A percentile compares a stretch with the other conserved stretches of the same genome.
Evolutionary conservation across 1,140 invertebrate species (phyloP).

Genomic region (Elysia chlorotica): DNA sequence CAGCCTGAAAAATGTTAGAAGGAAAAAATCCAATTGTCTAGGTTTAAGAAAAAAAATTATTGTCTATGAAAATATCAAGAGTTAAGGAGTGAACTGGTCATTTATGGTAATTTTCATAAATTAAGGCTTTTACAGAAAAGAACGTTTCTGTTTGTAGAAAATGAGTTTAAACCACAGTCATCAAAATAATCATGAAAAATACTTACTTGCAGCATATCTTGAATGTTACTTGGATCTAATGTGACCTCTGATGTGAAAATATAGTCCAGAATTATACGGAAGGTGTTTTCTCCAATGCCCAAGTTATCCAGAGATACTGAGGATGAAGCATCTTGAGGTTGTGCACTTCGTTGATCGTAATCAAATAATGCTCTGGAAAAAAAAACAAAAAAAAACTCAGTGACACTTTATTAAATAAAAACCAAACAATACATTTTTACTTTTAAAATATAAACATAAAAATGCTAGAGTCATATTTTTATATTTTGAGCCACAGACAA

Average conservation of each 20-base stretch:
- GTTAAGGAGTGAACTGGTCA: too few species aligned
- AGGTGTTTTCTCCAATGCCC: slow-evolving; percentile 37
- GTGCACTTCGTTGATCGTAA: slow-evolving; percentile 29
- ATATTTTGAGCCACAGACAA: too few species aligned
- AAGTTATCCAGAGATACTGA: slow-evolving; percentile 24
- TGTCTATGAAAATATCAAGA: too few species aligned
- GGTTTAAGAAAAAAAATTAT: too few species aligned
- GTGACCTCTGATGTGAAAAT: slow-evolving; percentile 53
- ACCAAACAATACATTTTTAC: background rate
- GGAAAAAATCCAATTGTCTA: background rate
- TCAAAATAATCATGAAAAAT: slow-evolving; percentile 38
- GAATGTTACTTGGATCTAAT: slow-evolving; percentile 49
- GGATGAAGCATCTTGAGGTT: background rate
- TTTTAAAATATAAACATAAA: too few species aligned
- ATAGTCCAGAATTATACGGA: slow-evolving; percentile 49
- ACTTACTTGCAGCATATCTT: slow-evolving; percentile 41
- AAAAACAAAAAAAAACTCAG: background rate
- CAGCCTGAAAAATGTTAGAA: slow-evolving; percentile 32
- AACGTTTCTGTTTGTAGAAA: too few species aligned
- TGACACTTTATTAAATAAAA: background rate
- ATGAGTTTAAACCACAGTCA: too few species aligned
- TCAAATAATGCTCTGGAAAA: slow-evolving; percentile 36
- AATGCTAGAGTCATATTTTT: too few species aligned
- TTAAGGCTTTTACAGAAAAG: too few species aligned
- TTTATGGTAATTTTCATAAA: too few species aligned